A percentile compares a stretch with the other conserved stretches of the same genome.
Conservation (phyloP, 2,888 invertebrate species). For the Dynastes maya region DNA sequence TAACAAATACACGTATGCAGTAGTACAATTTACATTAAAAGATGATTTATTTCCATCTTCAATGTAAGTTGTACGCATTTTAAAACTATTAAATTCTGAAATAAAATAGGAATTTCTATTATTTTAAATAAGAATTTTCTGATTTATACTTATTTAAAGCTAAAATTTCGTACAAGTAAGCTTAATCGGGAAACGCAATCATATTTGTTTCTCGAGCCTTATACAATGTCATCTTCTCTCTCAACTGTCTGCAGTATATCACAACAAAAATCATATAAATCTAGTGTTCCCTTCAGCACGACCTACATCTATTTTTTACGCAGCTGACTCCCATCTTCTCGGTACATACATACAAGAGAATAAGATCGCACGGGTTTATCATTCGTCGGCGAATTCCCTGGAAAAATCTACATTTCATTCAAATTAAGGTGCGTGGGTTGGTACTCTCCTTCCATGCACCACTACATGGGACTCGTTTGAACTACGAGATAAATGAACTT, state of each 20-base stretch:
- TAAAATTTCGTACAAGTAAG: too few species aligned
- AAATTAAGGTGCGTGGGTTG: background rate
- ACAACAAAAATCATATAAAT: background rate
- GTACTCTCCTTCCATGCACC: background rate
- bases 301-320: slow-evolving; percentile 13
- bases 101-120: too few species aligned
- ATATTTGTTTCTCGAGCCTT: too few species aligned
- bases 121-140: too few species aligned
- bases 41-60: too few species aligned
- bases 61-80: too few species aligned
- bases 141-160: too few species aligned
- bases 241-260: slow-evolving; percentile 1
- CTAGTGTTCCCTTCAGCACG: background rate
- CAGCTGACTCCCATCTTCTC: background rate
- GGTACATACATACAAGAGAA: slow-evolving; percentile 7
- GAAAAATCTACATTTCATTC: slow-evolving; percentile 5
- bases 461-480: background rate
- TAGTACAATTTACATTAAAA: too few species aligned
- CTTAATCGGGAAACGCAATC: too few species aligned
- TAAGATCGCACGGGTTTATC: background rate
- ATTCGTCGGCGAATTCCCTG: background rate
- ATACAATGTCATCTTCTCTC: background rate
- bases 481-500: slow-evolving; percentile 10
- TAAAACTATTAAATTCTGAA: too few species aligned
- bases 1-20: too few species aligned